Base-by-base conservation (phyloP, 1,140 invertebrate genomes). In the Lordiphosa clarofinis region DNA sequence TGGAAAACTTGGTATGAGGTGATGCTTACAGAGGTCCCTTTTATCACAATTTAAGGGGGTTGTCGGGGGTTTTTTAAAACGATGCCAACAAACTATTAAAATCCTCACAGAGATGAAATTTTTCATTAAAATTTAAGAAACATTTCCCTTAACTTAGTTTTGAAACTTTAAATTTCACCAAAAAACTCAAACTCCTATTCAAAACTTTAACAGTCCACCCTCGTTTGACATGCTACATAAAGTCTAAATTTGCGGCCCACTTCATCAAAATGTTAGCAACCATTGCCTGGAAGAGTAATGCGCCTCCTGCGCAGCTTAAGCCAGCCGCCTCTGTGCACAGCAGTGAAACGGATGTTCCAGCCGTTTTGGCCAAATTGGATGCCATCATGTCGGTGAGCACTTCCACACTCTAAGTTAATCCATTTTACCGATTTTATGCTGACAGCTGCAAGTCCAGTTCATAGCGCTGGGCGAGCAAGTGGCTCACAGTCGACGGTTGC, bases 371-470 rank as follows among this genome's bases (percentile, higher is more conserved):
- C 9, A 56, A 52, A 48, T 13, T 67, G 13, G 48, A 61, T 56
- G 47, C 33, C 36, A 56, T 67, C 12, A 61, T 57, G 58, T 40
- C 47, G 12, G 58, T 60, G 49, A 52, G 40, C 47, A 10, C 11
- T 48, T 31, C 2, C 9, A 28, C 11, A 4, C 4, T 13, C 13
- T 31, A 3, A 3, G 19, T 3, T 36, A 24, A 24, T 19, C 7
- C 12, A 11, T 12, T 7, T 35, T 11, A 7, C n/a, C 7, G 11
- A 9, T n/a, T 35, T 40, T 36, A 2, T 33, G 2, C 9, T 28
- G 5, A 4, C 12, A 63, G 67, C 55, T 72, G n/a, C 63, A 72
- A 47, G 37, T 58, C 2, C 42, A 57, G 24, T 42, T 72, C n/a
- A 72, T 67, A n/a, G 55, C 56, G 31, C 31, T 72, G 40, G 56